These are phyloP conservation scores for Brachyistius frenatus DNA, from an alignment of 2,113 vertebrate genomes.

Conservation along the genomic window DNA sequence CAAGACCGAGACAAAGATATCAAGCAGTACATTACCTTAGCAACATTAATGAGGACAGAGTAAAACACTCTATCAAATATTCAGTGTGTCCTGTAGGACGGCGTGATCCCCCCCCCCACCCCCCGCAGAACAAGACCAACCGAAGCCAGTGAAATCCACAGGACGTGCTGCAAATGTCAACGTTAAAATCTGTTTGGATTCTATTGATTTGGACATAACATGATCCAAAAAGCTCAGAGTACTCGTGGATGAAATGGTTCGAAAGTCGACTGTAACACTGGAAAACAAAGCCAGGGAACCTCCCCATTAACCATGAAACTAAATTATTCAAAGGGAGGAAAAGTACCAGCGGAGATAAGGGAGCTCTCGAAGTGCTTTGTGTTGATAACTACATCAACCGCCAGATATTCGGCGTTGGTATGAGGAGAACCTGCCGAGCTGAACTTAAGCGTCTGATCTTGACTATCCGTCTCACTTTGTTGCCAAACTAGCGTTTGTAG, in stretches of 20 bases:
- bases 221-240: not conserved
- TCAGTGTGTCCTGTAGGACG: not conserved
- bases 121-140: not conserved
- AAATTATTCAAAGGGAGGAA: slow-evolving; percentile 49
- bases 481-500: not conserved
- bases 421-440: slow-evolving; percentile 24
- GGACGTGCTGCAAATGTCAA: not conserved
- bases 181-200: not conserved
- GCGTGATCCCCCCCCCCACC: too few relatives aligned
- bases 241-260: not conserved
- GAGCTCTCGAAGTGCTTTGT: slow-evolving; percentile 16
- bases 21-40: slow-evolving; percentile 3
- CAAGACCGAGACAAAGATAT: not conserved
- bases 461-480: not conserved
- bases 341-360: slow-evolving; percentile 25
- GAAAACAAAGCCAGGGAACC: slow-evolving; percentile 4
- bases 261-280: not conserved
- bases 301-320: slow-evolving; percentile 19
- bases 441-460: not conserved
- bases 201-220: not conserved
- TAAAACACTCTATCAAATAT: not conserved
- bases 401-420: slow-evolving; percentile 3
- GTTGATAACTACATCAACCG: slow-evolving; percentile 17
- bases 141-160: not conserved
- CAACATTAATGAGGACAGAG: not conserved